These are phyloP conservation scores for Antechinus stuartii DNA, from an alignment of 2,113 vertebrate genomes.

Conservation along the genomic window DNA sequence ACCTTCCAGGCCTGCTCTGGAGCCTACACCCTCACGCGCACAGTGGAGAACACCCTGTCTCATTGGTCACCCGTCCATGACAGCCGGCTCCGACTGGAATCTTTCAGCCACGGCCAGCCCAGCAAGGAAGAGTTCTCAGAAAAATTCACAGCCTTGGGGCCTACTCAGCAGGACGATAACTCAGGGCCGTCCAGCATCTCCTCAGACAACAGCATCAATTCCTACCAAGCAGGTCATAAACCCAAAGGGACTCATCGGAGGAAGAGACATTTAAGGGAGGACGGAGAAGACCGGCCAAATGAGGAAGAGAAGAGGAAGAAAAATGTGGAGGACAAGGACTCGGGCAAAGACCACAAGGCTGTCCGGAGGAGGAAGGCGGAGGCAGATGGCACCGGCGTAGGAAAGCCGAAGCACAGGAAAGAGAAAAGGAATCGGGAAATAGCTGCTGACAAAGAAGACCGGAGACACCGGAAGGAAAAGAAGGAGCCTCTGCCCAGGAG, in stretches of 20 bases:
- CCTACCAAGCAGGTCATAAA: slow-evolving; percentile 72
- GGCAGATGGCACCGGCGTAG: slow-evolving; percentile 45
- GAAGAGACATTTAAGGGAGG: slow-evolving; percentile 63
- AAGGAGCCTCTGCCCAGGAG: slow-evolving; percentile 77
- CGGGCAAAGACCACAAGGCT: slow-evolving; percentile 68
- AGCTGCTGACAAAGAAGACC: slow-evolving; percentile 74
- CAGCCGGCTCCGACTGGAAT: slow-evolving; percentile 40
- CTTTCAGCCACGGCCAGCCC: slow-evolving; percentile 23
- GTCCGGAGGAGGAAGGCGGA: slow-evolving; percentile 66
- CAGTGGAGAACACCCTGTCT: slow-evolving; percentile 38
- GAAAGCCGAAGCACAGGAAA: slow-evolving; percentile 77
- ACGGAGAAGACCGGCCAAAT: slow-evolving; percentile 64
- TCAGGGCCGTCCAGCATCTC: slow-evolving; percentile 67
- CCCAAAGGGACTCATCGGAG: slow-evolving; percentile 50
- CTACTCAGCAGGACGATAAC: slow-evolving; percentile 55
- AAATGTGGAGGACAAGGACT: slow-evolving; percentile 58
- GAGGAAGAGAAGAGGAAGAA: slow-evolving; percentile 74
- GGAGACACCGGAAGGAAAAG: slow-evolving; percentile 86
- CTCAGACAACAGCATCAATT: slow-evolving; percentile 73
- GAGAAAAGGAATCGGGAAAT: slow-evolving; percentile 72
- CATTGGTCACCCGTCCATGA: slow-evolving; percentile 63
- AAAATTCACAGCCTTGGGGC: slow-evolving; percentile 55
- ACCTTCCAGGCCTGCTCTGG: slow-evolving; percentile 59
- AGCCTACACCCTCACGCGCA: slow-evolving; percentile 49
- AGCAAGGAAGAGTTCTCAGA: slow-evolving; percentile 57